Conservation (phyloP, 2,888 invertebrate genomes). For the Dryobotodes eremita region DNA sequence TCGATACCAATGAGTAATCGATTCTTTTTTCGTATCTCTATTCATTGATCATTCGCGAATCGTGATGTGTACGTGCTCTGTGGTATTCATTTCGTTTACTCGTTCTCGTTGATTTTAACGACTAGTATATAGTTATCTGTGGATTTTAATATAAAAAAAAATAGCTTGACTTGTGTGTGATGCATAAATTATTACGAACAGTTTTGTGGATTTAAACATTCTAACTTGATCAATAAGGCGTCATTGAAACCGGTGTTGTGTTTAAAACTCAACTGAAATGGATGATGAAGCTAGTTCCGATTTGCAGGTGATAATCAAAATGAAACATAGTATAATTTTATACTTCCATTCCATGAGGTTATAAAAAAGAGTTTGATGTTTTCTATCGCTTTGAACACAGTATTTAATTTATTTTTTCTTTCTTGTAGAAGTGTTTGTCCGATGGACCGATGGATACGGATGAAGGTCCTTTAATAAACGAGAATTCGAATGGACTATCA, state of each 20-base stretch:
- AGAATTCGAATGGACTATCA: slow-evolving; percentile 87
- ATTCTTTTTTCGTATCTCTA: no score
- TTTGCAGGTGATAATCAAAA: slow-evolving; percentile 78
- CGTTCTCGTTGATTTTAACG: background rate
- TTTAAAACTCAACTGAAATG: slow-evolving; percentile 63
- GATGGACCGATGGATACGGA: slow-evolving; percentile 87
- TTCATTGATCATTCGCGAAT: background rate
- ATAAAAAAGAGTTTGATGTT: slow-evolving; percentile 47
- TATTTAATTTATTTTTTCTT: slow-evolving; percentile 59
- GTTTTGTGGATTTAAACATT: slow-evolving; percentile 10
- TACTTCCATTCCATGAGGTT: slow-evolving; percentile 64
- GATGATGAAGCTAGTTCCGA: slow-evolving; percentile 85
- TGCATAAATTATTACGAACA: slow-evolving; percentile 16
- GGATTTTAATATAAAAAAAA: background rate
- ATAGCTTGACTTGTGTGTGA: slow-evolving; percentile 28
- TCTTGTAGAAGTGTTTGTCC: slow-evolving; percentile 84
- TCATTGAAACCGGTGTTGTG: slow-evolving; percentile 18
- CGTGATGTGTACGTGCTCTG: no score
- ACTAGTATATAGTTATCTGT: no score
- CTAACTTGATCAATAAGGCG: slow-evolving; percentile 10
- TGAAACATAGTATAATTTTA: background rate
- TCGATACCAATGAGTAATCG: no score
- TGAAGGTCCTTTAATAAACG: slow-evolving; percentile 86
- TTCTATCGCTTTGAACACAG: slow-evolving; percentile 14
- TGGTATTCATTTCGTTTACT: background rate